Evolutionary conservation across 1,140 invertebrate genomes (phyloP).

Genomic region (Diprion similis): DNA sequence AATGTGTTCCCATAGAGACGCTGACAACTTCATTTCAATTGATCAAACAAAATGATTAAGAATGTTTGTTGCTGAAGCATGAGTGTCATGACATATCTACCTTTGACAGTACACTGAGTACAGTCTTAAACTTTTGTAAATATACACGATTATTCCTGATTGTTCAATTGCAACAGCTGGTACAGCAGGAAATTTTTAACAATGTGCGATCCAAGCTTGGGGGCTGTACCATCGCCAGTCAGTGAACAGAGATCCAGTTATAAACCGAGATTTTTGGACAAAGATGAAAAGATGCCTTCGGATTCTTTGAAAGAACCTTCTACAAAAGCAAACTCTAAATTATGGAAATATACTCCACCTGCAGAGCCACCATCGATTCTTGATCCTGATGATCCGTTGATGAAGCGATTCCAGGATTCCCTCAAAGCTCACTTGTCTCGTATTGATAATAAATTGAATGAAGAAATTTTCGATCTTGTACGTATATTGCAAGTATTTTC

Average conservation of each 20-base stretch:
- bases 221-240: too few species aligned
- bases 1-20: neutral
- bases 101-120: too few species aligned
- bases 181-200: neutral
- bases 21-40: neutral
- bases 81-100: too few species aligned
- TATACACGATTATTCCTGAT: too few species aligned
- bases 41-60: neutral
- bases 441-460: constrained; percentile 63
- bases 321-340: neutral
- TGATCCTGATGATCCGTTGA: constrained; percentile 70
- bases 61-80: neutral
- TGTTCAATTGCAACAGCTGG: too few species aligned
- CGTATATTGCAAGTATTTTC: constrained; percentile 30
- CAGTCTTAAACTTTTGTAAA: too few species aligned
- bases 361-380: constrained; percentile 49
- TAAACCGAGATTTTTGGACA: too few species aligned
- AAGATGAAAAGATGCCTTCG: neutral
- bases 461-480: constrained; percentile 68
- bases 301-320: neutral
- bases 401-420: constrained; percentile 69
- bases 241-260: too few species aligned
- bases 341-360: neutral
- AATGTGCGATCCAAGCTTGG: neutral
- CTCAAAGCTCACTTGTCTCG: constrained; percentile 65